Conservation (phyloP, 2,888 invertebrate genomes). For the Drosophila suboccidentalis region DNA sequence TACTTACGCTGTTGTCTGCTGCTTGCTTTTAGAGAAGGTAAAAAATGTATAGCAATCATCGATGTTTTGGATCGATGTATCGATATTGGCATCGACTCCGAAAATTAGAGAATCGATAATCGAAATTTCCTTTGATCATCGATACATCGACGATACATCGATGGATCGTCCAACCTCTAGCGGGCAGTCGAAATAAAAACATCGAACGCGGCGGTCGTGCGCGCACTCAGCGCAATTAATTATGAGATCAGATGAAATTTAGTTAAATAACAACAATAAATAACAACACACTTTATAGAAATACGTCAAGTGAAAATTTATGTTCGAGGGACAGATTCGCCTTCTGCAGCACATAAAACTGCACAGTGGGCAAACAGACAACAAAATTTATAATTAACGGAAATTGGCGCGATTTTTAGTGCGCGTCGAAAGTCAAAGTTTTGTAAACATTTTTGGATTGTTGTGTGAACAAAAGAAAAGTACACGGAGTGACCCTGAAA, state of each 20-base stretch:
- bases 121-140: no score
- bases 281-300: conserved; percentile 61
- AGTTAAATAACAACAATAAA: conserved; percentile 60
- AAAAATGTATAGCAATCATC: no score
- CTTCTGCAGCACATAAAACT: conserved; percentile 38
- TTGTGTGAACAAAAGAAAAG: conserved; percentile 12
- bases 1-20: no score
- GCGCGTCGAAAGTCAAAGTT: conserved; percentile 5
- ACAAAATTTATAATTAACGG: conserved; percentile 22
- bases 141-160: no score
- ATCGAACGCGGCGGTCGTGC: conserved; percentile 41
- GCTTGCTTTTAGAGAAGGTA: no score
- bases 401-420: conserved; percentile 23
- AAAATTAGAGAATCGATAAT: no score
- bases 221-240: conserved; percentile 45
- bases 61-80: no score
- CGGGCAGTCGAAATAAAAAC: conserved; percentile 54
- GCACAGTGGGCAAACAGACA: conserved; percentile 13
- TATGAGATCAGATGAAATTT: conserved; percentile 37
- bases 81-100: no score
- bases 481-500: conserved; percentile 30
- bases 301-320: conserved; percentile 61
- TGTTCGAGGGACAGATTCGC: conserved; percentile 30
- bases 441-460: conserved; percentile 18
- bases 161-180: no score